Base-by-base conservation (phyloP, 2,888 invertebrate genomes). In the Heliconius erato region DNA sequence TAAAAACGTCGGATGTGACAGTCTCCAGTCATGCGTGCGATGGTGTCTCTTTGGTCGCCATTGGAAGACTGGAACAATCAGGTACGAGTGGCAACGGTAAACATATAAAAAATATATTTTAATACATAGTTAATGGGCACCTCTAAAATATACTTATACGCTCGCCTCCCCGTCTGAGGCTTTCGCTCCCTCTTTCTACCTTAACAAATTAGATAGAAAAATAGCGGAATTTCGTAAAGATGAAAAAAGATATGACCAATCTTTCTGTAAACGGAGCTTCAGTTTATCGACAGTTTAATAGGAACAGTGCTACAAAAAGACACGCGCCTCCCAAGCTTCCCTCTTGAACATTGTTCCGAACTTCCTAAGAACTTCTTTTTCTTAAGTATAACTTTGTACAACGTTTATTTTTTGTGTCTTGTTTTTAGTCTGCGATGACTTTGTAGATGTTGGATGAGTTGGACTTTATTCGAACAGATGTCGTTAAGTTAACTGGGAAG, bases 341-440 rank as follows among this genome's bases (percentile, higher is more conserved):
- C 49, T 16, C 16, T 32, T 23, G 32, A 32, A 74, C 32, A 74
- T 74, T 74, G 74, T 59, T 76, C 35, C 14, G 12, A 23, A 35
- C 35, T 76, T n/a, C 35, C 74, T 35, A 59, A 76, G 74, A 76
- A 76, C 35, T 76, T 76, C n/a, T 32, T 74, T 71, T 32, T 54
- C 74, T 63, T 59, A 32, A 16, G n/a, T 59, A n/a, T 35, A 35
- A 76, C 35, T 63, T 59, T 76, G n/a, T 23, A 76, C 35, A 59
- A 16, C 32, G 59, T n/a, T 76, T 59, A 76, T 76, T 76, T 76
- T 76, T 76, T 76, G 54, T 54, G 5, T 4, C 35, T n/a, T 14
- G 54, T 76, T 59, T 32, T 35, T 59, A 71, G 71, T 59, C 11
- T 59, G 35, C 35, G 59, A 76, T 35, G 32, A 63, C 32, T 74